phyloP scores from a whole-genome alignment of 2,888 invertebrate genomes.

The Cosmia pyralina region DNA sequence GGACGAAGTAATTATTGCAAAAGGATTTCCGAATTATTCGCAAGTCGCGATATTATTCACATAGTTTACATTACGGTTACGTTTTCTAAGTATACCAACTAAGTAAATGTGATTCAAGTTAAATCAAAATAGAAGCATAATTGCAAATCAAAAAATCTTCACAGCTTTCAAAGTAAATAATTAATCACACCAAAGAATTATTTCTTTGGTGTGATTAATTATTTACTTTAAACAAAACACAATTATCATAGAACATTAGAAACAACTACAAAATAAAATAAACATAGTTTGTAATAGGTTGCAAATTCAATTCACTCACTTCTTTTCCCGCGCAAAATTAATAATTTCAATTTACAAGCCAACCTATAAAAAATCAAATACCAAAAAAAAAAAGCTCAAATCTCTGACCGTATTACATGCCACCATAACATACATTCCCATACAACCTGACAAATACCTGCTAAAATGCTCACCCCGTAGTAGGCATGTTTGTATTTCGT shows the following conservation, averaged over 20 bases:
- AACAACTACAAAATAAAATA: background rate
- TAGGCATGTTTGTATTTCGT: slow-evolving; percentile 77
- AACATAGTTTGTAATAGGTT: background rate
- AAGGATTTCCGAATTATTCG: slow-evolving; percentile 49
- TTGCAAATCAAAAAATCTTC: background rate
- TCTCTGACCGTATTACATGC: slow-evolving; percentile 66
- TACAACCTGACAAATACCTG: slow-evolving; percentile 77
- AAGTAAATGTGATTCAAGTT: background rate
- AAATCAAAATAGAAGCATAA: background rate
- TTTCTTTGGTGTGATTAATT: no score
- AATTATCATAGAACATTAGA: background rate
- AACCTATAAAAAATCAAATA: background rate
- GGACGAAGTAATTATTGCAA: slow-evolving; percentile 47
- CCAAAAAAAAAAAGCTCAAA: slow-evolving; percentile 36
- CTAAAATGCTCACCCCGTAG: slow-evolving; percentile 74
- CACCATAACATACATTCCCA: slow-evolving; percentile 74
- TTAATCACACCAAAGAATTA: background rate
- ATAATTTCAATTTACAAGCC: background rate
- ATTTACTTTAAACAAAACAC: no score
- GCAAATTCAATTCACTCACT: background rate
- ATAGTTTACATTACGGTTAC: background rate
- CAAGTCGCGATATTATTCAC: slow-evolving; percentile 29
- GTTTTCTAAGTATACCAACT: background rate
- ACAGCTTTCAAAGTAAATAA: background rate
- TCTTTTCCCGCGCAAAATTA: slow-evolving; percentile 21